Percentiles rank a stretch among this genome's conserved stretches.
Evolutionary conservation across 2,797 vertebrate genomes (phyloP).

Genomic region (Halcyon badia): DNA sequence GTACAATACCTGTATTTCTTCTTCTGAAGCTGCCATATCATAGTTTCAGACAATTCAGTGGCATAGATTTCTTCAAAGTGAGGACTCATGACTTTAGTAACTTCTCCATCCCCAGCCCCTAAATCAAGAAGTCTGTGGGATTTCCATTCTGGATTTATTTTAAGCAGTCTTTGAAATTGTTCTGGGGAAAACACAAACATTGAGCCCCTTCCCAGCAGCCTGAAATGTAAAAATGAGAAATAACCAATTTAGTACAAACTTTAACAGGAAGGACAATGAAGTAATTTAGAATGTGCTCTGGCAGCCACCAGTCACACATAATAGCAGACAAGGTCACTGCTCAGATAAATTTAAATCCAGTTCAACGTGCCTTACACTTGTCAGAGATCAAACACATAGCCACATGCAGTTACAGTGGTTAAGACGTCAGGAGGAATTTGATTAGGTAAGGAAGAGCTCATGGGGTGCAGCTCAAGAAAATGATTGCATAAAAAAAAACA

Average conservation of each 20-base stretch:
- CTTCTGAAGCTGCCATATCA: constrained; percentile 98
- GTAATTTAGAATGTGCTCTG: background rate
- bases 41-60: constrained; percentile 94
- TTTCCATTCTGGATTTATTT: constrained; percentile 90
- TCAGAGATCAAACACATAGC: constrained; percentile 35
- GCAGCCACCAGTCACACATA: background rate
- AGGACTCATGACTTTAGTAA: constrained; percentile 93
- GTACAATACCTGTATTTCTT: constrained; percentile 91
- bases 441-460: constrained; percentile 38
- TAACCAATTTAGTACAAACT: background rate
- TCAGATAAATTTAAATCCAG: constrained; percentile 35
- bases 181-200: constrained; percentile 97
- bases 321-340: background rate
- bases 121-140: constrained; percentile 92
- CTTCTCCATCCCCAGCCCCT: constrained; percentile 95
- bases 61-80: constrained; percentile 94
- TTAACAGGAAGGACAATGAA: background rate
- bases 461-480: constrained; percentile 9
- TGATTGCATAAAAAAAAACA: background rate
- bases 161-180: constrained; percentile 92
- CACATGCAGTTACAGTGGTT: constrained; percentile 20
- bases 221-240: constrained; percentile 74
- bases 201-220: constrained; percentile 95
- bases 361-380: constrained; percentile 20
- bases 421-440: constrained; percentile 40